Evolutionary conservation across 2,797 vertebrate species (phyloP), one percentile per base, ranked within the genome.

Genomic region (Eulemur coronatus): DNA sequence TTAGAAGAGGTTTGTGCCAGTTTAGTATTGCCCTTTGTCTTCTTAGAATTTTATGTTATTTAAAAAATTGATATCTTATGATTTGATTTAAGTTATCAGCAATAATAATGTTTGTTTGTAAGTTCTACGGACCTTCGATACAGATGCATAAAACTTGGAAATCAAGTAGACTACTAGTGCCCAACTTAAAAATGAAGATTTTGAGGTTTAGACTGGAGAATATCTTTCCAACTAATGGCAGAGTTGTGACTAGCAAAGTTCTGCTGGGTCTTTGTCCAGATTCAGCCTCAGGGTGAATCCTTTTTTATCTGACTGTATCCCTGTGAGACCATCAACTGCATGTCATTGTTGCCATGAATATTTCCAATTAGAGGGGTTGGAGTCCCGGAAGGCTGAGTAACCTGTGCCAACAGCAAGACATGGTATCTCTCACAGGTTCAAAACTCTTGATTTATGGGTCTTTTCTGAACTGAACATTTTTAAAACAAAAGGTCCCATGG

Each of bases 1-100:
- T 87, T 4, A 50, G 61, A 81, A 90, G 24, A 38, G 17, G 1
- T 96, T 90, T 84, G 7, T 89, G n/a, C 61, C 79, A 30, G 24
- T 75, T 65, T 89, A 86, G 78, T 33, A 72, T 67, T 67, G 35
- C 5, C 14, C 7, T 59, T 81, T 79, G 15, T 52, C 57, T 46
- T 93, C 50, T 43, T 12, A 76, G 55, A 94, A 94, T 65, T 90
- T 38, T 85, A 48, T 55, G 20, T 15, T 79, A 18, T 52, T 67
- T 43, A 11, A 50, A 61, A 91, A 85, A 3, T 76, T 72, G 11
- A 13, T 91, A 33, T 43, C 10, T 50, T 69, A 50, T 69, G 41
- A 35, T 89, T 91, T 94, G 18, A 18, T 87, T 85, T 87, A 91
- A 79, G 89, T 89, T 20, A 33, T 72, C 65, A 88, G 38, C 14